A percentile compares a stretch with the other conserved stretches of the same genome.
phyloP scores from a whole-genome alignment of 2,888 invertebrate genomes.

The Drosophila rellima region DNA sequence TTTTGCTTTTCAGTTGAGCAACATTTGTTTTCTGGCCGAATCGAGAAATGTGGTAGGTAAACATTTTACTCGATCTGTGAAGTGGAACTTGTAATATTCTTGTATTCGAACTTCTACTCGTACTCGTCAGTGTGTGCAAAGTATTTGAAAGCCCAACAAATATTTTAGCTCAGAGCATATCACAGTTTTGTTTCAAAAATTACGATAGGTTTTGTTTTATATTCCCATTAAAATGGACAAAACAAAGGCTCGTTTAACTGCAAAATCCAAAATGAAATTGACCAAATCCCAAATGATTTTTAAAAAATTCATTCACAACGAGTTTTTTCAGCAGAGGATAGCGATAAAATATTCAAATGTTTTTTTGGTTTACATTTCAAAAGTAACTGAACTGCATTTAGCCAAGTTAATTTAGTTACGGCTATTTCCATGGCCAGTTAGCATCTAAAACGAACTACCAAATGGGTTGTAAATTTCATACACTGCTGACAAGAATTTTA shows the following conservation, averaged over 20 bases:
- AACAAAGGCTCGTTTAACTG: not conserved
- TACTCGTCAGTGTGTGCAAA: not conserved
- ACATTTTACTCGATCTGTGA: slow-evolving; percentile 24
- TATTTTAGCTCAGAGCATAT: not conserved
- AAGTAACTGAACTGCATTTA: slow-evolving; percentile 8
- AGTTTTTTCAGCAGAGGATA: not conserved
- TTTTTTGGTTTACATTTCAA: not conserved
- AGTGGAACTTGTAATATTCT: slow-evolving; percentile 17
- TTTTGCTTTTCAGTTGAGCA: not conserved
- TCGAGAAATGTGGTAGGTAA: slow-evolving; percentile 14
- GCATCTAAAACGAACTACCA: not conserved
- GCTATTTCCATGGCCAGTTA: not conserved
- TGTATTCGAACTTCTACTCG: no score
- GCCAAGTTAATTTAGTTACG: slow-evolving; percentile 13
- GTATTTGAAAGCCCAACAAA: not conserved
- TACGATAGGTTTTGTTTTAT: not conserved
- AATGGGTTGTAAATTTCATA: not conserved
- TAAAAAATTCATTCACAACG: not conserved
- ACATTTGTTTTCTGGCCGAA: slow-evolving; percentile 9
- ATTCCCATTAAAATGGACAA: not conserved
- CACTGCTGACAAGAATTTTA: not conserved
- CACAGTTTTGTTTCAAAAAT: not conserved
- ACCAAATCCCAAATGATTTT: not conserved
- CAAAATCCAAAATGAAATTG: not conserved
- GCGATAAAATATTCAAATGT: slow-evolving; percentile 6